These are phyloP conservation scores for Chloroclysta siterata DNA, from an alignment of 2,888 invertebrate genomes.

Conservation along the genomic window DNA sequence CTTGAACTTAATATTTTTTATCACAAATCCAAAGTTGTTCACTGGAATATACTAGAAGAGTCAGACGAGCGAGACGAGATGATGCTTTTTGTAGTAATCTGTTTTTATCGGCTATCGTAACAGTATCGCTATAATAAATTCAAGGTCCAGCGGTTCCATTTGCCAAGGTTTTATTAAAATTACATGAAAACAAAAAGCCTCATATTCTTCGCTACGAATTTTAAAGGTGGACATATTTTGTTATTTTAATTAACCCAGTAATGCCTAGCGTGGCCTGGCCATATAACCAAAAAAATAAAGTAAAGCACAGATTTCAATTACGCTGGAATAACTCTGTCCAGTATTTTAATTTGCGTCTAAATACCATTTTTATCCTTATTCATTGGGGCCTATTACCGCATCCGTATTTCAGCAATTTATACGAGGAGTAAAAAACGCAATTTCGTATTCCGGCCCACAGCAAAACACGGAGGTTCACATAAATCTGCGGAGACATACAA, in stretches of 20 bases:
- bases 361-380: slow-evolving; percentile 49
- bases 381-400: slow-evolving; percentile 51
- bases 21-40: slow-evolving; percentile 40
- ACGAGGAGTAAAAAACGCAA: slow-evolving; percentile 55
- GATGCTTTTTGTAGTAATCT: slow-evolving; percentile 43
- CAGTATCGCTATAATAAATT: slow-evolving; percentile 55
- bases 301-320: slow-evolving; percentile 43
- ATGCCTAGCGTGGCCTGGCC: no score
- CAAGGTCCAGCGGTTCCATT: slow-evolving; percentile 65
- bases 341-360: slow-evolving; percentile 44
- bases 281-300: background rate
- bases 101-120: slow-evolving; percentile 63
- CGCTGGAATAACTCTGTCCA: slow-evolving; percentile 33
- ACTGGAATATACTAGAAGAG: slow-evolving; percentile 36
- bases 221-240: slow-evolving; percentile 46
- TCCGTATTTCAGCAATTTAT: slow-evolving; percentile 57
- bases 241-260: slow-evolving; percentile 30
- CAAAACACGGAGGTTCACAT: slow-evolving; percentile 67
- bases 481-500: slow-evolving; percentile 71
- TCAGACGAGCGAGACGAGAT: slow-evolving; percentile 32
- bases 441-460: slow-evolving; percentile 63
- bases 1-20: slow-evolving; percentile 49
- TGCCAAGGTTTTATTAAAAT: slow-evolving; percentile 64
- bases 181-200: slow-evolving; percentile 49
- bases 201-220: slow-evolving; percentile 52